phyloP scores from a whole-genome alignment of 2,888 invertebrate genomes.

The Latrodectus hesperus region DNA sequence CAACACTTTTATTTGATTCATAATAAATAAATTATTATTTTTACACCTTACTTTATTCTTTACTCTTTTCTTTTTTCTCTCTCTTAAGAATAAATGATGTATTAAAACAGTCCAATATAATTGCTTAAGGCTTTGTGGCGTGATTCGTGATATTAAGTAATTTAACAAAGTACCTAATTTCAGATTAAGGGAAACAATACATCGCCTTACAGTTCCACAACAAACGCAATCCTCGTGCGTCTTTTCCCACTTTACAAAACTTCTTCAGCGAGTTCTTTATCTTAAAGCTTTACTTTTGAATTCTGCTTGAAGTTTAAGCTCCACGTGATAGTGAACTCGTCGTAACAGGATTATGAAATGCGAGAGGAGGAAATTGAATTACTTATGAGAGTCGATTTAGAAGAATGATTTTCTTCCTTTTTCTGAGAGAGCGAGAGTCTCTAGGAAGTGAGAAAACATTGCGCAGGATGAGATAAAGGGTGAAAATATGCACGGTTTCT shows the following conservation, averaged over 20 bases:
- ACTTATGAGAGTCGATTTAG: slow-evolving; percentile 45
- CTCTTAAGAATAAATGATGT: too few relatives aligned
- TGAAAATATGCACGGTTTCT: too few relatives aligned
- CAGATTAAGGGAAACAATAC: slow-evolving; percentile 55
- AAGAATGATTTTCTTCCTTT: slow-evolving; percentile 29
- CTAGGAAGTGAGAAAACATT: too few relatives aligned
- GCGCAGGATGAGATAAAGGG: too few relatives aligned
- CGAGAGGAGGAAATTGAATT: slow-evolving; percentile 56
- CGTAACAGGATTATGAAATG: slow-evolving; percentile 62
- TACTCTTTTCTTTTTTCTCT: too few relatives aligned
- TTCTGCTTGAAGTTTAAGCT: slow-evolving; percentile 25
- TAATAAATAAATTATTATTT: too few relatives aligned
- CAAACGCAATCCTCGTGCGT: slow-evolving; percentile 7
- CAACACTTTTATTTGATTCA: too few relatives aligned
- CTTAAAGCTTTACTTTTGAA: background rate
- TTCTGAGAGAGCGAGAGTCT: too few relatives aligned
- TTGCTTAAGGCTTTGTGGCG: too few relatives aligned
- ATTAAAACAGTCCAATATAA: too few relatives aligned
- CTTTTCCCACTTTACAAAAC: slow-evolving; percentile 16
- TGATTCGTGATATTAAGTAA: slow-evolving; percentile 18
- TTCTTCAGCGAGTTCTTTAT: slow-evolving; percentile 39
- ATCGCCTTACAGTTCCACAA: slow-evolving; percentile 29
- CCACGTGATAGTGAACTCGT: slow-evolving; percentile 15
- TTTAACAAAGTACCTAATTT: slow-evolving; percentile 56
- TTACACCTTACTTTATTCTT: too few relatives aligned